Evolutionary conservation across 2,113 vertebrate genomes (phyloP).

Genomic region (Delphinapterus leucas): DNA sequence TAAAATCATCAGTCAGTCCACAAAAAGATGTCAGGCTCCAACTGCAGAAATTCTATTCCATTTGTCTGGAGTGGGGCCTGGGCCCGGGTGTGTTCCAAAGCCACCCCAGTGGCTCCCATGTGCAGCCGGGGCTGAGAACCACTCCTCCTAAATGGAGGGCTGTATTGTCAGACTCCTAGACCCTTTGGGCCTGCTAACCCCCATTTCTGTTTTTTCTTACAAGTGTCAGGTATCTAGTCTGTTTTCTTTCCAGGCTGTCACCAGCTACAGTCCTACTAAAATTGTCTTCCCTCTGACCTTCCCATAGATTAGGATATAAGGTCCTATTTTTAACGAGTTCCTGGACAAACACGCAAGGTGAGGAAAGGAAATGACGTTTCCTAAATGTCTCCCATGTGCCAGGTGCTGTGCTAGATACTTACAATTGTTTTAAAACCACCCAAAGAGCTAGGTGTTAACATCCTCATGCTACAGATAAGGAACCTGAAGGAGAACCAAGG

Average conservation of each 20-base stretch:
- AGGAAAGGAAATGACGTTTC: neutral
- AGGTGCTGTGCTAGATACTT: neutral
- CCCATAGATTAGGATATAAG: neutral
- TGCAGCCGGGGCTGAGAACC: neutral
- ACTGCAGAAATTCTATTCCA: neutral
- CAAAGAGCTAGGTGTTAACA: neutral
- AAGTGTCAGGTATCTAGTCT: neutral
- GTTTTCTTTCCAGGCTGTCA: neutral
- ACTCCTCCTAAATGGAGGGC: neutral
- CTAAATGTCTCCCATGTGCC: neutral
- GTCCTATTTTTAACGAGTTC: neutral
- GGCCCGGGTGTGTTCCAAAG: neutral
- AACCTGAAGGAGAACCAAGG: neutral
- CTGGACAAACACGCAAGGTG: neutral
- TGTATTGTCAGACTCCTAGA: neutral
- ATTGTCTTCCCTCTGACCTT: neutral
- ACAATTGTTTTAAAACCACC: neutral
- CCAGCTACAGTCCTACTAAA: neutral
- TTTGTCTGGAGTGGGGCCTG: no score
- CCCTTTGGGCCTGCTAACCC: neutral
- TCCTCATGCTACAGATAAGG: neutral
- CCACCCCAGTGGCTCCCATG: rapidly evolving
- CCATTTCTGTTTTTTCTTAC: neutral
- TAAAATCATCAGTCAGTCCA: neutral
- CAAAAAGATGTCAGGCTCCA: neutral